Evolutionary conservation across 2,888 invertebrate genomes (phyloP), one percentile per base, ranked within the genome.

Genomic region (Lottia gigantea): DNA sequence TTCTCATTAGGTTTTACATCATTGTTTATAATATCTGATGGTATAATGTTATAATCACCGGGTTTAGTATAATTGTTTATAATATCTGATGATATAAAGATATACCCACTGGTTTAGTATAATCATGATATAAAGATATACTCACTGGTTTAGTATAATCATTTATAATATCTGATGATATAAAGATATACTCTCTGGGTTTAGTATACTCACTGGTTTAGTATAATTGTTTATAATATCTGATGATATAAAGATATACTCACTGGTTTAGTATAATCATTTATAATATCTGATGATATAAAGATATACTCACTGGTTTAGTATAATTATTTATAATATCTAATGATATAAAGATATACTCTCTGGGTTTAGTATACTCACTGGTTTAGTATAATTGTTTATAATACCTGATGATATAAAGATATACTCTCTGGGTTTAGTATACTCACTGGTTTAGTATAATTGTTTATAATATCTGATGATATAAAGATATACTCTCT

Each of bases 371-470:
- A n/a, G n/a, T n/a, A n/a, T n/a, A n/a, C n/a, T n/a, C n/a, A n/a
- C 49, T 16, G n/a, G n/a, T 16, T 49, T 19, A 8, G 49, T 49
- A 49, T 19, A 16, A 19, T 16, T 19, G 19, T 16, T 16, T 19
- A 19, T 49, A 19, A 49, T 19, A 49, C 1, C 49, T 49, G 19
- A 74, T 11, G 63, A 49, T 25, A 76, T 61, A 31, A 76, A 76
- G 19, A 64, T 72, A 31, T 77, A 77, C 40, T 77, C 76, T 26
- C 76, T n/a, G n/a, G n/a, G n/a, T n/a, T n/a, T n/a, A n/a, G n/a
- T n/a, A n/a, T n/a, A n/a, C n/a, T n/a, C n/a, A n/a, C 77, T 23
- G 64, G 64, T 25, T 65, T 45, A 45, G 55, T 31, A 31, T 31
- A 6, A 31, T 31, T 31, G 31, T 31, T 31, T 31, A 31, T 31